Evolutionary conservation across 2,113 vertebrate species (phyloP).

Genomic region (Nyctereutes procyonoides): DNA sequence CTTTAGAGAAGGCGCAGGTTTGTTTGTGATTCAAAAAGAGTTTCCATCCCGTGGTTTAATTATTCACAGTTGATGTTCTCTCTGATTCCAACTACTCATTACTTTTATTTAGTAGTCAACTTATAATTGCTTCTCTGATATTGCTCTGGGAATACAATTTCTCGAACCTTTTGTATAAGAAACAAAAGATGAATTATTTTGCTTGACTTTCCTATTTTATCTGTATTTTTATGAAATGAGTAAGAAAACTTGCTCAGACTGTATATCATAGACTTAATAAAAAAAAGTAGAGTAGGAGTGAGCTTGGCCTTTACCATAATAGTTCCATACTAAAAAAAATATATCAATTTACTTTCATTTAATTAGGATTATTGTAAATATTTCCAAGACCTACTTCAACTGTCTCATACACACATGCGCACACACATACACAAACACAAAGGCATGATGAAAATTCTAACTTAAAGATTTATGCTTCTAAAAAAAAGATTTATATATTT

Average conservation of each 20-base stretch:
- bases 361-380: background rate
- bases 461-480: background rate
- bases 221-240: background rate
- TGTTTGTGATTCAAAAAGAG: background rate
- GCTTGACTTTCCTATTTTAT: background rate
- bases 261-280: background rate
- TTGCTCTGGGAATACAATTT: background rate
- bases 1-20: background rate
- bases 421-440: background rate
- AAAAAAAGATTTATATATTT: background rate
- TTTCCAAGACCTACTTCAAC: background rate
- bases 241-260: background rate
- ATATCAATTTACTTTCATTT: background rate
- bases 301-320: background rate
- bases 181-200: slow-evolving; percentile 48
- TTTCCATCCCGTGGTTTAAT: background rate
- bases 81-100: slow-evolving; percentile 14
- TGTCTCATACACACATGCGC: background rate
- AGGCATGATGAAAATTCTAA: background rate
- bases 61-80: background rate
- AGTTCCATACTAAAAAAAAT: background rate
- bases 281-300: background rate
- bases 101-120: slow-evolving; percentile 38
- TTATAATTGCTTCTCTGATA: background rate
- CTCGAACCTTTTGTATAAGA: background rate